Percentiles rank a stretch among this genome's conserved stretches.
Conservation (phyloP, 2,113 vertebrate species). For the Gambusia holbrooki region DNA sequence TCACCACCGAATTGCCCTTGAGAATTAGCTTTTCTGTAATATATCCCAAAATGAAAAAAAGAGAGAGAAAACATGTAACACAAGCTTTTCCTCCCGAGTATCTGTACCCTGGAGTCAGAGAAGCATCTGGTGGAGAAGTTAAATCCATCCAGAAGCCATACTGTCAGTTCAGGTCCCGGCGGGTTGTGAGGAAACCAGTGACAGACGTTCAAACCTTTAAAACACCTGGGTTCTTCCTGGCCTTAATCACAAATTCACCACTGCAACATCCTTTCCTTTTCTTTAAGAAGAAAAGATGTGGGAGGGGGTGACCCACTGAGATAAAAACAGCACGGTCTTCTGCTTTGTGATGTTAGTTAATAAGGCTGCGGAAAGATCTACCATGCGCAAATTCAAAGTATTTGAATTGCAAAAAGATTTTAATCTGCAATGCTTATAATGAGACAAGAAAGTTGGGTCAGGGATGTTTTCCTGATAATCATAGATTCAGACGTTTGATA, state of each 20-base stretch:
- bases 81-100: slow-evolving; percentile 35
- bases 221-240: slow-evolving; percentile 50
- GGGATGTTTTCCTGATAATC: not conserved
- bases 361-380: not conserved
- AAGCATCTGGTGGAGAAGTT: slow-evolving; percentile 62
- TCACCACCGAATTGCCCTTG: slow-evolving; percentile 48
- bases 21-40: slow-evolving; percentile 53
- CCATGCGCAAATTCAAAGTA: not conserved
- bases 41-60: slow-evolving; percentile 37
- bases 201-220: slow-evolving; percentile 54
- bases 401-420: slow-evolving; percentile 2
- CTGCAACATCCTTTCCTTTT: slow-evolving; percentile 11
- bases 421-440: not conserved
- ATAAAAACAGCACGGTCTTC: not conserved
- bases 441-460: not conserved
- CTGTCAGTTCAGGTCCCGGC: slow-evolving; percentile 41
- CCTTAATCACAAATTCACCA: slow-evolving; percentile 39
- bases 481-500: not conserved
- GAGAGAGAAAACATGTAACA: slow-evolving; percentile 26
- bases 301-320: not conserved
- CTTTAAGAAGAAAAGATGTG: not conserved
- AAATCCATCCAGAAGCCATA: slow-evolving; percentile 61
- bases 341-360: not conserved
- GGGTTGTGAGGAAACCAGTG: slow-evolving; percentile 41
- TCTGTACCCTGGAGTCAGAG: slow-evolving; percentile 52